Percentiles rank a stretch among this genome's conserved stretches.
Evolutionary conservation across 2,888 invertebrate species (phyloP).

Genomic region (Meiosimyza platycephala): DNA sequence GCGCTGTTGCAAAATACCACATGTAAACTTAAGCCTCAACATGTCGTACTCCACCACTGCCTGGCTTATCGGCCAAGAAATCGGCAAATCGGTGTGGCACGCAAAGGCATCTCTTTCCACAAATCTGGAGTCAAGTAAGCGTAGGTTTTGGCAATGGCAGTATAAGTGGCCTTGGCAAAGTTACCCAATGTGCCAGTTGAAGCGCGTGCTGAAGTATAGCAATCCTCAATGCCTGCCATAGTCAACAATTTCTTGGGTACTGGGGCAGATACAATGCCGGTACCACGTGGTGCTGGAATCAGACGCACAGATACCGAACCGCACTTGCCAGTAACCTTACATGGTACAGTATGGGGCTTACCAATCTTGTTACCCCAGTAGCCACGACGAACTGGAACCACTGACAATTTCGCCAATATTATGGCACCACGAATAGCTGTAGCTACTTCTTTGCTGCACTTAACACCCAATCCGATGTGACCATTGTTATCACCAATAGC

Average conservation of each 20-base stretch:
- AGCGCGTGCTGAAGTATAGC: slow-evolving; percentile 98
- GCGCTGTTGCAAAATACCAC: slow-evolving; percentile 14
- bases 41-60: slow-evolving; percentile 52
- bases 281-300: slow-evolving; percentile 99
- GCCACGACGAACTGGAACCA: slow-evolving; percentile 97
- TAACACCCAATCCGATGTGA: slow-evolving; percentile 98
- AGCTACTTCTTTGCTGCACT: slow-evolving; percentile 99
- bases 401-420: slow-evolving; percentile 96
- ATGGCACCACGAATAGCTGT: slow-evolving; percentile 99
- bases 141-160: slow-evolving; percentile 98
- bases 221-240: slow-evolving; percentile 99
- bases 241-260: slow-evolving; percentile 98
- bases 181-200: slow-evolving; percentile 98
- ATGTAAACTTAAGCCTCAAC: slow-evolving; percentile 57
- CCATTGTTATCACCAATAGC: slow-evolving; percentile 99
- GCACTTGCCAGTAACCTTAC: slow-evolving; percentile 99
- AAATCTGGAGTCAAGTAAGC: slow-evolving; percentile 98
- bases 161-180: slow-evolving; percentile 99
- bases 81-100: slow-evolving; percentile 97
- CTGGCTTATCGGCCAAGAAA: slow-evolving; percentile 72
- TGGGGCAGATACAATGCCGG: slow-evolving; percentile 98
- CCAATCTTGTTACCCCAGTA: slow-evolving; percentile 99
- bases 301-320: slow-evolving; percentile 97
- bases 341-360: slow-evolving; percentile 98
- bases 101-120: slow-evolving; percentile 96